A percentile compares a stretch with the other conserved stretches of the same genome.
Conservation (phyloP, 2,113 vertebrate species). For the Natator depressus region DNA sequence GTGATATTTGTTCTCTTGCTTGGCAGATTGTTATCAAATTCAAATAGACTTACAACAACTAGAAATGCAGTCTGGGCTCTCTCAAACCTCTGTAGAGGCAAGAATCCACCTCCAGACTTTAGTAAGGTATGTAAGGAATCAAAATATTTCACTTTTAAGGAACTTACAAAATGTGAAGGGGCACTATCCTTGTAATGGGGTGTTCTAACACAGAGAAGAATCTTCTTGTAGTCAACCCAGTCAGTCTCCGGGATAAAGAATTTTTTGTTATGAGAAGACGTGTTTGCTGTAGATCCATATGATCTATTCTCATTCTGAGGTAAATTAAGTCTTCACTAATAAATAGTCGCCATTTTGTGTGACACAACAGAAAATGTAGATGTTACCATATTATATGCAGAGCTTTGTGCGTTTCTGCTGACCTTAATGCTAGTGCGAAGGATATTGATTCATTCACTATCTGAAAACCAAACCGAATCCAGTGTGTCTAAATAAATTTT, state of each 20-base stretch:
- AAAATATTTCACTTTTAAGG: conserved; percentile 8
- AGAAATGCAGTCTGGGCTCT: conserved; percentile 94
- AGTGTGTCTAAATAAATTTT: neutral
- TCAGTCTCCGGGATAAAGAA: neutral
- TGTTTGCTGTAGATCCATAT: neutral
- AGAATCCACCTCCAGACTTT: conserved; percentile 94
- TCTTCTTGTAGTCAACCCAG: neutral
- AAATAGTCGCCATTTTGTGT: neutral
- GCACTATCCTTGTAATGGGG: rapidly evolving
- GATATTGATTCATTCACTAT: neutral
- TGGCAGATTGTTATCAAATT: conserved; percentile 88
- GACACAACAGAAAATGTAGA: neutral
- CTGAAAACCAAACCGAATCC: neutral
- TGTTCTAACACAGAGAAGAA: neutral
- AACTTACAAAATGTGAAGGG: neutral
- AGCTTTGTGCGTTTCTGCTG: neutral
- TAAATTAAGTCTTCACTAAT: neutral
- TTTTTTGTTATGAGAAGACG: neutral
- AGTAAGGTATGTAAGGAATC: conserved; percentile 84
- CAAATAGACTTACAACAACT: conserved; percentile 91
- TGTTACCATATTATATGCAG: neutral
- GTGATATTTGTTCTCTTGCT: conserved; percentile 10
- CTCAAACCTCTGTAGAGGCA: conserved; percentile 93
- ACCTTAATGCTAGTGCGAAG: neutral
- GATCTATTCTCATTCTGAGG: neutral